Conservation (phyloP, 2,888 invertebrate genomes). For the Arge pagana region DNA sequence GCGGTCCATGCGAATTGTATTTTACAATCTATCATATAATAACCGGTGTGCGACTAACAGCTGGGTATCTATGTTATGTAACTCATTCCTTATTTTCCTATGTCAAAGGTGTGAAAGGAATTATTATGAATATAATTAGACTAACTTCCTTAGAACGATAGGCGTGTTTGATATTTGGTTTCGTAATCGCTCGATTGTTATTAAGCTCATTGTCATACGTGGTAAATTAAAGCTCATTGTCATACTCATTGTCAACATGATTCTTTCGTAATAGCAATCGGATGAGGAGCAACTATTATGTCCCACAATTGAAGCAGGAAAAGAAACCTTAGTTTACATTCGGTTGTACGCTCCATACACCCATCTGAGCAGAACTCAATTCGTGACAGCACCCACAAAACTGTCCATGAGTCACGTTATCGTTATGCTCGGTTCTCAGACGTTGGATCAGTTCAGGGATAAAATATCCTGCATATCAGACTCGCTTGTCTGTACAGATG, state of each 20-base stretch:
- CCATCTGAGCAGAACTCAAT: slow-evolving; percentile 34
- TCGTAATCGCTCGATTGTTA: neutral
- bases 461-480: slow-evolving; percentile 77
- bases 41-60: no score
- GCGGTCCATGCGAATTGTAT: no score
- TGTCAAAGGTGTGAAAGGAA: no score
- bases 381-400: slow-evolving; percentile 24
- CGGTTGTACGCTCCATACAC: slow-evolving; percentile 61
- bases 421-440: slow-evolving; percentile 69
- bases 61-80: no score
- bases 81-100: no score
- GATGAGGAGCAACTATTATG: slow-evolving; percentile 19
- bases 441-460: slow-evolving; percentile 74
- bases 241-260: neutral
- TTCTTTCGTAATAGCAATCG: slow-evolving; percentile 35
- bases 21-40: no score
- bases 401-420: slow-evolving; percentile 62
- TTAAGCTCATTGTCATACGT: neutral
- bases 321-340: slow-evolving; percentile 58
- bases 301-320: slow-evolving; percentile 40
- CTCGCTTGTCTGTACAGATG: slow-evolving; percentile 65
- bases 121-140: no score
- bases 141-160: no score
- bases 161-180: no score
- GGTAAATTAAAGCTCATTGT: neutral